These are phyloP conservation scores for Ceratina australensis DNA, from an alignment of 1,140 invertebrate genomes.

Conservation along the genomic window DNA sequence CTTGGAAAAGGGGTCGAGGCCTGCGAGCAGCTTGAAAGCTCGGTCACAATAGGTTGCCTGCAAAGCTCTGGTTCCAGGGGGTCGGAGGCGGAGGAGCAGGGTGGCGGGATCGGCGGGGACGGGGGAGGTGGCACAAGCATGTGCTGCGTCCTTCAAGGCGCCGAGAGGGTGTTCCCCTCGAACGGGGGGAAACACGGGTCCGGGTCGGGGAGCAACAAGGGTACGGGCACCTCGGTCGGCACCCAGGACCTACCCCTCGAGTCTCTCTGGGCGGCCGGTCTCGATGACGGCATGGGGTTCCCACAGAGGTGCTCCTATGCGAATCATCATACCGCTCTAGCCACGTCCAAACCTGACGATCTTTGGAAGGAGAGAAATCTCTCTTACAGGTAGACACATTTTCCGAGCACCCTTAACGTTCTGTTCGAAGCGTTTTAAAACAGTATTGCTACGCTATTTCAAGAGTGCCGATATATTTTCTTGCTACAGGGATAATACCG, in stretches of 20 bases:
- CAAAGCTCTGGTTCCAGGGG: constrained; percentile 72
- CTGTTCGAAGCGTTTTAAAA: too few species aligned
- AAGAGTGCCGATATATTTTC: too few species aligned
- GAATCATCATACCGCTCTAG: constrained; percentile 64
- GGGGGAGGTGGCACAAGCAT: constrained; percentile 65
- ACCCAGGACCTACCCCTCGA: constrained; percentile 71
- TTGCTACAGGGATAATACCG: too few species aligned
- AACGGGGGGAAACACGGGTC: constrained; percentile 65
- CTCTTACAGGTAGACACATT: constrained; percentile 62
- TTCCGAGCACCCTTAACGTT: too few species aligned
- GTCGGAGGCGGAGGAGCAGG: constrained; percentile 64
- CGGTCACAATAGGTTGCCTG: constrained; percentile 75
- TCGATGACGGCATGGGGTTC: constrained; percentile 74
- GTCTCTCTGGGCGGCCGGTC: constrained; percentile 74
- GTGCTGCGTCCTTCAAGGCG: constrained; percentile 74
- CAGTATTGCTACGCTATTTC: too few species aligned
- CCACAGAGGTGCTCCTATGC: constrained; percentile 72
- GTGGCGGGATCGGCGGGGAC: constrained; percentile 56
- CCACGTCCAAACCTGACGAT: constrained; percentile 63
- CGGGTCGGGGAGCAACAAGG: constrained; percentile 41
- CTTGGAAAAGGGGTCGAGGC: constrained; percentile 56
- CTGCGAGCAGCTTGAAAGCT: constrained; percentile 65
- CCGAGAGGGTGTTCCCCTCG: constrained; percentile 73
- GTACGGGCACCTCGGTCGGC: constrained; percentile 49
- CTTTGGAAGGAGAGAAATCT: constrained; percentile 68